These are phyloP conservation scores for Tigriopus japonicus DNA, from an alignment of 1,140 invertebrate genomes.

Conservation along the genomic window DNA sequence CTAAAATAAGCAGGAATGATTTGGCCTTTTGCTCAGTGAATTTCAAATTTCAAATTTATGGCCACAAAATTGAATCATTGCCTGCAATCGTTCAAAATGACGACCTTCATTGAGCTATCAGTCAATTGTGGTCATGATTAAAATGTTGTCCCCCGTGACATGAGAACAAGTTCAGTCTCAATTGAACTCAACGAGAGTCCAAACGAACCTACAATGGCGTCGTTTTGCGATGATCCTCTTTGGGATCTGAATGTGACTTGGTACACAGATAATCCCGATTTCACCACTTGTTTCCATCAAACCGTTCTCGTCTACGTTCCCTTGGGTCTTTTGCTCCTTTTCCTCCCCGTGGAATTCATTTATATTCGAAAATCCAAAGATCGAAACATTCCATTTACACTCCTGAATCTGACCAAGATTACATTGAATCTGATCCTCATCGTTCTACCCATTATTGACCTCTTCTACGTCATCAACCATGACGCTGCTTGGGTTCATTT, in stretches of 20 bases:
- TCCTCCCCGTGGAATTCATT: background rate
- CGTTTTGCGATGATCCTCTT: slow-evolving; percentile 8
- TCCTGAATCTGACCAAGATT: background rate
- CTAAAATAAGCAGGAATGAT: too few relatives aligned
- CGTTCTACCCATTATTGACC: background rate
- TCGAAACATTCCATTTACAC: background rate
- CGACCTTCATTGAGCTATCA: too few relatives aligned
- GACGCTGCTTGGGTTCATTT: background rate
- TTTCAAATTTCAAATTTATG: too few relatives aligned
- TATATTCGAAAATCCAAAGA: background rate
- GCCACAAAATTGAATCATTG: too few relatives aligned
- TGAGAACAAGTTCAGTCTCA: too few relatives aligned
- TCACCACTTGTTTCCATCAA: slow-evolving; percentile 8
- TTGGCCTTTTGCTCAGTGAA: too few relatives aligned
- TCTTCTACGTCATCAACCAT: background rate
- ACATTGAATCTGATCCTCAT: background rate
- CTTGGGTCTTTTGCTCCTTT: background rate
- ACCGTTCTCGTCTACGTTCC: slow-evolving; percentile 11
- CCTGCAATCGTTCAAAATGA: too few relatives aligned
- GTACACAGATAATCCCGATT: slow-evolving; percentile 14
- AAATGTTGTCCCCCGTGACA: too few relatives aligned
- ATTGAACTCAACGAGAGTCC: too few relatives aligned
- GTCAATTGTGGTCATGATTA: too few relatives aligned
- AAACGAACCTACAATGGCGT: too few relatives aligned
- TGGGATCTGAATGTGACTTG: slow-evolving; percentile 11